phyloP scores from a whole-genome alignment of 1,140 invertebrate genomes.

The Pogonognathellus flavescens region DNA sequence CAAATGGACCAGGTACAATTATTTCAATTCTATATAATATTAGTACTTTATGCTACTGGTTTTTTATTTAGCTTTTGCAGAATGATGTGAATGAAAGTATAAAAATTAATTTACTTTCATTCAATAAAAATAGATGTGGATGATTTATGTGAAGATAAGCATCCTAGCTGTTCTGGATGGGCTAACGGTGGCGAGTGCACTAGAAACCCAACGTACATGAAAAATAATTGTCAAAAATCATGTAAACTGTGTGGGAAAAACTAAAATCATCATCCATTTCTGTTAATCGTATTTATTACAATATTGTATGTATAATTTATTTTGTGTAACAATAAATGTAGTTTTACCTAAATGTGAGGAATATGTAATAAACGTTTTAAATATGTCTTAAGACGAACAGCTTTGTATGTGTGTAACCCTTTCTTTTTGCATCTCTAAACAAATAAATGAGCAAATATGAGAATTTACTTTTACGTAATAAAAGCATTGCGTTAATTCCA shows the following conservation, averaged over 20 bases:
- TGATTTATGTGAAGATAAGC: conserved; percentile 49
- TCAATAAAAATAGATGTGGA: not conserved
- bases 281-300: no score
- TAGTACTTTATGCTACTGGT: no score
- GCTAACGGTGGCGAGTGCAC: conserved; percentile 68
- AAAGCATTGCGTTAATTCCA: no score
- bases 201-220: conserved; percentile 69
- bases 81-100: not conserved
- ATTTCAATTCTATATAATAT: not conserved
- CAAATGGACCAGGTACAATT: not conserved
- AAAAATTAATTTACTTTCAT: not conserved
- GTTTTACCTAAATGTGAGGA: not conserved
- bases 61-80: no score
- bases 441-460: no score
- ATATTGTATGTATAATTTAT: not conserved
- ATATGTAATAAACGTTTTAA: not conserved
- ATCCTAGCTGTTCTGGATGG: conserved; percentile 56
- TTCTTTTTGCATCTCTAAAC: no score
- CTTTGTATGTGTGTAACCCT: no score
- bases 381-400: no score
- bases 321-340: not conserved
- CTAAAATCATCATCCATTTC: not conserved
- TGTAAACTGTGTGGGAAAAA: conserved; percentile 63
- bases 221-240: conserved; percentile 68
- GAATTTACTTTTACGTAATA: no score